Evolutionary conservation across 2,888 invertebrate genomes (phyloP).

Genomic region (Empis stercorea): DNA sequence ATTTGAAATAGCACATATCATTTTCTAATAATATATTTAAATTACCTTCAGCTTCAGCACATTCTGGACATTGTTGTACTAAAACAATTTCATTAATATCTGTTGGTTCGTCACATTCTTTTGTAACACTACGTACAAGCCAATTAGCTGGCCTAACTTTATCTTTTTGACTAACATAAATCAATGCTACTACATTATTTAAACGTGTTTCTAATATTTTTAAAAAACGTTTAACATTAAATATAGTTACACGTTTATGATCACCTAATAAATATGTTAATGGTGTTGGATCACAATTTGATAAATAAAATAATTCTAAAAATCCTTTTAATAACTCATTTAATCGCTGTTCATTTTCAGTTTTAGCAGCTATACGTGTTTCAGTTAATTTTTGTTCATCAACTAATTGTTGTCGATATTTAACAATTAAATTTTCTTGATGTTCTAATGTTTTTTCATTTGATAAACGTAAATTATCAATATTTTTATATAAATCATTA

Average conservation of each 20-base stretch:
- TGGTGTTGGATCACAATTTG: constrained; percentile 40
- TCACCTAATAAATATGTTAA: constrained; percentile 41
- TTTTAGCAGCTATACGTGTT: constrained; percentile 8
- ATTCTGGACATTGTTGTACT: constrained; percentile 35
- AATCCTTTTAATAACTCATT: constrained; percentile 23
- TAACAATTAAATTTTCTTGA: constrained; percentile 22
- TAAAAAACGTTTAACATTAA: constrained; percentile 42
- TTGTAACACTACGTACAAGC: constrained; percentile 30
- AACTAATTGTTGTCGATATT: constrained; percentile 19
- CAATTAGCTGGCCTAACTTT: constrained; percentile 19
- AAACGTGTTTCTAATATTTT: constrained; percentile 41
- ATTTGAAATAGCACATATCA: no score
- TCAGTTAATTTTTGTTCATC: constrained; percentile 16
- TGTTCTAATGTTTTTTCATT: constrained; percentile 20
- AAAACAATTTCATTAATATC: constrained; percentile 39
- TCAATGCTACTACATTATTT: constrained; percentile 40
- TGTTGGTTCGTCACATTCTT: constrained; percentile 31
- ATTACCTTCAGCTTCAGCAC: constrained; percentile 30
- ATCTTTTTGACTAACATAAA: constrained; percentile 30
- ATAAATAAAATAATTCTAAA: constrained; percentile 30
- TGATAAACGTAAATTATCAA: constrained; percentile 19
- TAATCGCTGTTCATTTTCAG: constrained; percentile 20
- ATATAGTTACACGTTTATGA: constrained; percentile 43
- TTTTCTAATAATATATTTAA: no score
- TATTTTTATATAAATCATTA: constrained; percentile 27